phyloP scores from a whole-genome alignment of 2,797 vertebrate genomes.

The Cynopterus sphinx region DNA sequence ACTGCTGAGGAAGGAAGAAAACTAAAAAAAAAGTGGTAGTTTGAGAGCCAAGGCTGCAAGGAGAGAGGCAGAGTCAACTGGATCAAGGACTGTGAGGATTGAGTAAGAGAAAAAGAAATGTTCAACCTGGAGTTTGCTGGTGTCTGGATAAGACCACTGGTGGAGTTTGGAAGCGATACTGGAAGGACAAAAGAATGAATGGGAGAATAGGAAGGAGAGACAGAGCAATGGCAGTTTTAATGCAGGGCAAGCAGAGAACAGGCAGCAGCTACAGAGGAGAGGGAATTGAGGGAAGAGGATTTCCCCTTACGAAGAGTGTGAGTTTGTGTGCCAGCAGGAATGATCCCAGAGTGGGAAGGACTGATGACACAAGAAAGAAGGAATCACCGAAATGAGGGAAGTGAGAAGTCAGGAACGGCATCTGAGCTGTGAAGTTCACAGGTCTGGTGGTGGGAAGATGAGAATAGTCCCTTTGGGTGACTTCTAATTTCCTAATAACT shows the following conservation, averaged over 20 bases:
- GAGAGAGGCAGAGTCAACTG: not conserved
- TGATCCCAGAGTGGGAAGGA: not conserved
- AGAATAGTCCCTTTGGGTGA: not conserved
- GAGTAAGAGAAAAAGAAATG: not conserved
- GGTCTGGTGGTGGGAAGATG: not conserved
- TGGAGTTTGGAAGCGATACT: not conserved
- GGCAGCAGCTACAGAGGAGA: not conserved
- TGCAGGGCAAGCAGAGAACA: not conserved
- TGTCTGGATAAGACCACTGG: not conserved
- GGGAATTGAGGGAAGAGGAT: not conserved
- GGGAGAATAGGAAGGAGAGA: not conserved
- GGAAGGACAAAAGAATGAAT: not conserved
- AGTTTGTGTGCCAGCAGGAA: not conserved
- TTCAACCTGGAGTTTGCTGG: not conserved
- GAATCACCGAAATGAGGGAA: not conserved
- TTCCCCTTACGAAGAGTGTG: not conserved
- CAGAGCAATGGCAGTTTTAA: not conserved
- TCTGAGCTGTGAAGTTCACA: not conserved
- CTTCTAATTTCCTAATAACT: not conserved
- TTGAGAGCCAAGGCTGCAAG: not conserved
- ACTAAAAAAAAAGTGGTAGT: rapidly evolving
- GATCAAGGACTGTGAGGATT: not conserved
- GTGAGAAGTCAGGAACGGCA: not conserved
- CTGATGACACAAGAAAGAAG: not conserved
- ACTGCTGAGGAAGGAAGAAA: not conserved